Base-by-base conservation (phyloP, 2,113 vertebrate genomes). In the Pygoscelis adeliae region DNA sequence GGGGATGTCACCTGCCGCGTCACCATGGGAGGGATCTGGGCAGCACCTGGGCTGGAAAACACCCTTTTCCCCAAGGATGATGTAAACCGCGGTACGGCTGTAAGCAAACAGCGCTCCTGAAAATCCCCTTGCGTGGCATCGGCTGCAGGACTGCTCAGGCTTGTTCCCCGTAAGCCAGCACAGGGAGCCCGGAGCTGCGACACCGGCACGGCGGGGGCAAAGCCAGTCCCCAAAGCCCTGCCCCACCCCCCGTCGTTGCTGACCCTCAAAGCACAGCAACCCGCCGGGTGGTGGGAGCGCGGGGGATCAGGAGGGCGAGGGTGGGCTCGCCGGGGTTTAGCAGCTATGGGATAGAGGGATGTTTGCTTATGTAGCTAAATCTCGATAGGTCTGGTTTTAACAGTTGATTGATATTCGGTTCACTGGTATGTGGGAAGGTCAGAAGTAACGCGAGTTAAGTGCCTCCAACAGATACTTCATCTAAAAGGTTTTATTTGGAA, bases 161-260 rank as follows among this genome's bases (percentile, higher is more conserved):
- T 66, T 11, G 0, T 49, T 30, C 25, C 30, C 14, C 2, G 1
- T 34, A 8, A 40, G 10, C 34, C 26, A 30, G 20, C n/a, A 16
- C 12, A 8, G 34, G 50, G 30, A 58, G 36, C 42, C n/a, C 0
- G 0, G 49, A 72, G n/a, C 56, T 56, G 50, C 0, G 1, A 6
- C 58, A 30, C 5, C 1, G 1, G 40, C 36, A 26, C 2, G 1
- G 25, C 0, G 2, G 25, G 61, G 53, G 10, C n/a, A 70, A 34
- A 70, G 11, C 26, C 0, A 0, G 17, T 7, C 42, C 73, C 58
- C 4, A 42, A 84, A 78, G 17, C 36, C 18, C 32, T 9, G 11
- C 62, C 47, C 61, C 36, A 27, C 18, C 27, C 18, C 27, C 19
- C 1, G 0, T 42, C 34, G 2, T 4, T 46, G 46, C 46, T 90